A percentile compares a stretch with the other conserved stretches of the same genome.
phyloP scores from a whole-genome alignment of 1,140 invertebrate genomes.

The Papilio polytes region DNA sequence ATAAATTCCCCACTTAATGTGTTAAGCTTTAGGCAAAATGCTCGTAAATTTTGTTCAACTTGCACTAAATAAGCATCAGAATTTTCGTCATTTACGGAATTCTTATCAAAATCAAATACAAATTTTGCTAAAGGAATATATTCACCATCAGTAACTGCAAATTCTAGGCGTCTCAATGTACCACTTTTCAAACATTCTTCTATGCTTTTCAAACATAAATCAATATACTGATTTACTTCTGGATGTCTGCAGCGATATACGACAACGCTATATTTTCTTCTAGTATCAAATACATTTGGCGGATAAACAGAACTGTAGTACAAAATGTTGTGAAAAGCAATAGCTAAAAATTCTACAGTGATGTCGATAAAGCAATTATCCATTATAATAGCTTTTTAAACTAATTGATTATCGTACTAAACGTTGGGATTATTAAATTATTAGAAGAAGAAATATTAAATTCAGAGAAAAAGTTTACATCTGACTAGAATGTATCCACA shows the following conservation, averaged over 20 bases:
- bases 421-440: no score
- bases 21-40: slow-evolving; percentile 84
- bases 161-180: slow-evolving; percentile 77
- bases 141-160: slow-evolving; percentile 70
- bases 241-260: slow-evolving; percentile 85
- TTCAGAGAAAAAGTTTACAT: no score
- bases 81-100: slow-evolving; percentile 55
- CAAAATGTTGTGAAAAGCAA: slow-evolving; percentile 85
- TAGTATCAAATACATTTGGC: slow-evolving; percentile 84
- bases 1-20: slow-evolving; percentile 78
- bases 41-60: slow-evolving; percentile 85
- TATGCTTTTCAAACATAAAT: slow-evolving; percentile 80
- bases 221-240: slow-evolving; percentile 85
- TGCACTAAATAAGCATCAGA: slow-evolving; percentile 85
- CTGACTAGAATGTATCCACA: no score
- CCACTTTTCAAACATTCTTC: slow-evolving; percentile 76
- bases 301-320: slow-evolving; percentile 85
- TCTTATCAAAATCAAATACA: slow-evolving; percentile 83
- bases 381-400: slow-evolving; percentile 51
- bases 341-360: slow-evolving; percentile 85
- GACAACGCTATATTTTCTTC: slow-evolving; percentile 85
- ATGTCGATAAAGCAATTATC: slow-evolving; percentile 72
- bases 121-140: slow-evolving; percentile 81
- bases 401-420: no score
- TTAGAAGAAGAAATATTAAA: no score